Base-by-base conservation (phyloP, 2,113 vertebrate species). In the Pelobates fuscus region DNA sequence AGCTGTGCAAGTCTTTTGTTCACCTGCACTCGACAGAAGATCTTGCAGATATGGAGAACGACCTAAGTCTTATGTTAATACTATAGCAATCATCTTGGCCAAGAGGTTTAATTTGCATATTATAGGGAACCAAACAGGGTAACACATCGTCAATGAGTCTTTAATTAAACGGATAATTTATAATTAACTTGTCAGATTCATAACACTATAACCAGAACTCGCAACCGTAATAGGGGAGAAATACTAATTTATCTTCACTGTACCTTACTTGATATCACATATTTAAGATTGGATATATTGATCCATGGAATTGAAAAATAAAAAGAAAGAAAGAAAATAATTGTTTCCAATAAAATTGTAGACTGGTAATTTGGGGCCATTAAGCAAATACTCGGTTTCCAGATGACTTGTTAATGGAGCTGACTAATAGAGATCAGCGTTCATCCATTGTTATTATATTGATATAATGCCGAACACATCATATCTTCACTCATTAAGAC, bases 401-500 rank as follows among this genome's bases (percentile, higher is more conserved):
- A 7, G 46, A 23, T 18, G 54, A 75, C 43, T 26, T 6, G 59
- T 23, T 49, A 29, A 21, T 52, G 0, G 46, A 25, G 26, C 67
- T 37, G 49, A 44, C 21, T 23, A 18, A 1, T 29, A 11, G 25
- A 63, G 41, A 63, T 26, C 54, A 29, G 43, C 30, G 29, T 46
- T 27, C 27, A 23, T 67, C 62, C 32, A 17, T 29, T 18, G 55
- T 46, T 57, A 25, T 82, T 85, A 81, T 81, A 82, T 86, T 81
- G 83, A 85, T 84, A 88, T 71, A 85, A 81, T 83, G 84, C 81
- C 79, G 79, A 74, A 79, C 85, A 84, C 89, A 89, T 87, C 79
- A 85, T 89, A 87, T 89, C 83, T 86, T 91, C 87, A 88, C 89
- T 88, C 81, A 49, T 46, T 63, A 52, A 62, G 52, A 75, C 62